These are phyloP conservation scores for Gila orcuttii DNA, from an alignment of 2,113 vertebrate species.

Conservation along the genomic window DNA sequence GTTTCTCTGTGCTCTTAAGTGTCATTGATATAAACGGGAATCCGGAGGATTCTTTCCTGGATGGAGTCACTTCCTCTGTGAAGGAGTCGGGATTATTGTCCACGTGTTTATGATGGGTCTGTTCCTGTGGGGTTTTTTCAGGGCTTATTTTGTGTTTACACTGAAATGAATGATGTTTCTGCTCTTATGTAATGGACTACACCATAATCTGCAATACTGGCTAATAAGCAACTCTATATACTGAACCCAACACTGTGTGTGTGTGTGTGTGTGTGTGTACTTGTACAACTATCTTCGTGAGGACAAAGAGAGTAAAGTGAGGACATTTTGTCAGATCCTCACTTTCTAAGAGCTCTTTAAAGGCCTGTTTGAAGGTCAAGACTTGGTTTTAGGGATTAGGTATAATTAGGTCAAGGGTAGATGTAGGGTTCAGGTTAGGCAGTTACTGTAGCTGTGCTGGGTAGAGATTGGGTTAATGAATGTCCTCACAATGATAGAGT, in stretches of 20 bases:
- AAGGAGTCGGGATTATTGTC: background rate
- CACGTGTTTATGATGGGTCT: constrained; percentile 27
- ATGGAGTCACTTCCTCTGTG: background rate
- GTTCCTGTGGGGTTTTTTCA: constrained; percentile 38
- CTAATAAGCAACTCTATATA: constrained; percentile 73
- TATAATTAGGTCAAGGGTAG: too few species aligned
- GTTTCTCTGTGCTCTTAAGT: background rate
- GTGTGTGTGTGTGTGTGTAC: background rate
- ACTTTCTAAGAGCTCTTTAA: too few species aligned
- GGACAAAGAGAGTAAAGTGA: too few species aligned
- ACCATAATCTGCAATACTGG: constrained; percentile 70
- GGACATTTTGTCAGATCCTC: too few species aligned
- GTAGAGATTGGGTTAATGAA: too few species aligned
- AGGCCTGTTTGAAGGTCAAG: too few species aligned
- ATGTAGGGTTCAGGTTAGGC: too few species aligned
- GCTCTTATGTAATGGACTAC: constrained; percentile 70
- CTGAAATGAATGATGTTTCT: constrained; percentile 63
- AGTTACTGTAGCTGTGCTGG: too few species aligned
- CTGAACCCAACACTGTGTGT: constrained; percentile 58
- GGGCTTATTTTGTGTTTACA: constrained; percentile 63
- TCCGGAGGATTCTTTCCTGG: background rate
- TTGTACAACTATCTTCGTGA: background rate
- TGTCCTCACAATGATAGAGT: too few species aligned
- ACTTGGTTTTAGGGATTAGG: too few species aligned
- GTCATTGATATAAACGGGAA: constrained; percentile 18